Evolutionary conservation across 92 coral and sea anemone genomes (phyloP), one percentile per base, ranked within the genome.

Genomic region (Palythoa grandiflora): DNA sequence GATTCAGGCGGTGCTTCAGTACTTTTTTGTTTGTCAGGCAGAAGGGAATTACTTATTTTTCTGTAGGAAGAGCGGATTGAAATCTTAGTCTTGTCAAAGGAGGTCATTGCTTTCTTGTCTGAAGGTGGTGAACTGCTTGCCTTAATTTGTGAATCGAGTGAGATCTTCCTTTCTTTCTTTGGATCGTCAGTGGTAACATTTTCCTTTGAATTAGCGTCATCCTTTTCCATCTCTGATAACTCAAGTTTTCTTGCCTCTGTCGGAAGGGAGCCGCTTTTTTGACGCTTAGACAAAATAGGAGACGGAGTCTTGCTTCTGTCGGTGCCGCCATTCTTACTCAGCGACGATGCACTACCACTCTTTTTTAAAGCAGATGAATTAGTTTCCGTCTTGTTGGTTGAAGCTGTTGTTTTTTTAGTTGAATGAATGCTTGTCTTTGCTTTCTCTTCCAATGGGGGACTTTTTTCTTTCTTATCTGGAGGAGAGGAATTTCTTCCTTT

Each of bases 11-110:
- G 35, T 19, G 75, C 37, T 44, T 40, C 20, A 14, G n/a, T 8
- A 68, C 63, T 66, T 65, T 68, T 81, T 21, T 39, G 75, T 37
- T 63, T 81, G 21, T 81, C 86, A 11, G 86, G 74, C 28, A 65
- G 50, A 81, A 81, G 86, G 6, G 86, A 81, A 36, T 79, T 79
- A 61, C 84, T 79, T 60, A 79, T 59, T 79, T 79, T 79, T 21
- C 72, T 79, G 52, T 79, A 39, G 3, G 84, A 79, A 38, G 84
- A 79, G 37, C 72, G 84, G 60, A 61, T 79, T 7, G 84, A 59
- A 57, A 28, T 38, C 55, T 79, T 79, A 15, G 72, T 61, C 36
- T 59, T 38, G 60, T 60, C 84, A 39, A 40, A 79, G 16, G 84
- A 57, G 17, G 84, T 38, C 16, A 3, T 38, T 39, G 84, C 53